These are phyloP conservation scores for Manis crassicaudata DNA, from an alignment of 2,797 vertebrate genomes.

Conservation along the genomic window DNA sequence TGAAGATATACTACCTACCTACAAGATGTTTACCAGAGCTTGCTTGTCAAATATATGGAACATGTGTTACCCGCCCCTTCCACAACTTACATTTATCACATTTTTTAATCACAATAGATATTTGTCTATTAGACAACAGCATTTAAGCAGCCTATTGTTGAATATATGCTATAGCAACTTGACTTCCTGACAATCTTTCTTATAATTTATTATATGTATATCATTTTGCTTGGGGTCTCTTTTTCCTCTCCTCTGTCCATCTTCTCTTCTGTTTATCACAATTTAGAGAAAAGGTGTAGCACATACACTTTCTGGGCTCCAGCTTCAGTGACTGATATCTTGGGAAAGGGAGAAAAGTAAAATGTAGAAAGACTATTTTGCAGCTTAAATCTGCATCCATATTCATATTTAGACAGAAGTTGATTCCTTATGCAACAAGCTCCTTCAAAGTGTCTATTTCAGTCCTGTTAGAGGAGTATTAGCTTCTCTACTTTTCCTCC, in stretches of 20 bases:
- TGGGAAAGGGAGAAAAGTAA: fast-evolving
- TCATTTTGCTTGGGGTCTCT: not conserved
- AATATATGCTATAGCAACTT: not conserved
- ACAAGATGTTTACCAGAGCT: not conserved
- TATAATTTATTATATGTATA: not conserved
- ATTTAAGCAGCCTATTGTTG: not conserved
- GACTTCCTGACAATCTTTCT: not conserved
- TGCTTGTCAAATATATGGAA: not conserved
- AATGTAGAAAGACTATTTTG: not conserved
- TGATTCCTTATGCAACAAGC: not conserved
- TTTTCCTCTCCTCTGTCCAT: not conserved
- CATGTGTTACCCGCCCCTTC: not conserved
- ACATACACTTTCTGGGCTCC: not conserved
- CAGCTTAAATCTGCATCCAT: not conserved
- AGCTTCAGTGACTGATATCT: not conserved
- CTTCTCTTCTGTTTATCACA: not conserved
- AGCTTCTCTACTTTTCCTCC: not conserved
- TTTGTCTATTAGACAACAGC: not conserved
- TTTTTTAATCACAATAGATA: not conserved
- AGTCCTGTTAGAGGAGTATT: not conserved
- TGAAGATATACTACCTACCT: not conserved
- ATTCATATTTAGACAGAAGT: not conserved
- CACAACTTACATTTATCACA: not conserved
- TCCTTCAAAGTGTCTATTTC: not conserved
- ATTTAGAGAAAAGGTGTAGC: not conserved